phyloP scores from a whole-genome alignment of 92 coral and sea anemone genomes.

The Anthopleura xanthogrammica region DNA sequence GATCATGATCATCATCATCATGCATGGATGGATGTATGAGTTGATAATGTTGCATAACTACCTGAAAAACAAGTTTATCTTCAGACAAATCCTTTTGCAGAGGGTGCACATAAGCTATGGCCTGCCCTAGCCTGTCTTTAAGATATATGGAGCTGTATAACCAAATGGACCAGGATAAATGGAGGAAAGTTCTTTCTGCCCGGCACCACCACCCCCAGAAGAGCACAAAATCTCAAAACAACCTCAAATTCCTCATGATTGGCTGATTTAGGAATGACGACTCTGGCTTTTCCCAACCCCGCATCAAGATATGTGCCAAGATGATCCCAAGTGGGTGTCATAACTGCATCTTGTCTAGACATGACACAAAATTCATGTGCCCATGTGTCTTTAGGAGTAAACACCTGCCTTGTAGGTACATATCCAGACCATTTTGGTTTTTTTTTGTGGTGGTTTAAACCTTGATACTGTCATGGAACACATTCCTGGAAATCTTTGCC shows the following conservation, averaged over 20 bases:
- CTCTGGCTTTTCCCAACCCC: slow-evolving; percentile 30
- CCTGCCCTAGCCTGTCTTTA: slow-evolving; percentile 14
- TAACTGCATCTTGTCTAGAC: slow-evolving; percentile 23
- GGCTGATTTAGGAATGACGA: slow-evolving; percentile 18
- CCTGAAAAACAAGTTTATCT: slow-evolving; percentile 21
- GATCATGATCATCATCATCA: no score
- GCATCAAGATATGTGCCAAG: slow-evolving; percentile 14
- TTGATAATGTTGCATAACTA: slow-evolving; percentile 2
- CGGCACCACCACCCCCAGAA: slow-evolving; percentile 32
- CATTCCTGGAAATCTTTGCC: slow-evolving; percentile 37
- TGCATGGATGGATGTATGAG: no score
- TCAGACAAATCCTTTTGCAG: slow-evolving; percentile 19
- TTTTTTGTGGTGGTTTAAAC: slow-evolving; percentile 15
- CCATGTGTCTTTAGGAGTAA: slow-evolving; percentile 25
- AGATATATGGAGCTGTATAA: slow-evolving; percentile 23
- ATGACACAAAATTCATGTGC: slow-evolving; percentile 34
- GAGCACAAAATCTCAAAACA: slow-evolving; percentile 20
- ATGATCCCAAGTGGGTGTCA: slow-evolving; percentile 14
- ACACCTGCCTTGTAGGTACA: slow-evolving; percentile 21
- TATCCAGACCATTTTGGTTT: slow-evolving; percentile 25
- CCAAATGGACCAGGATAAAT: slow-evolving; percentile 20
- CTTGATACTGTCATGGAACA: slow-evolving; percentile 14
- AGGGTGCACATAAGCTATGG: slow-evolving; percentile 22
- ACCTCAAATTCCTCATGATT: slow-evolving; percentile 18
- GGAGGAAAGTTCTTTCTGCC: slow-evolving; percentile 15